phyloP scores from a whole-genome alignment of 1,140 invertebrate species.

The Vanessa atalanta region DNA sequence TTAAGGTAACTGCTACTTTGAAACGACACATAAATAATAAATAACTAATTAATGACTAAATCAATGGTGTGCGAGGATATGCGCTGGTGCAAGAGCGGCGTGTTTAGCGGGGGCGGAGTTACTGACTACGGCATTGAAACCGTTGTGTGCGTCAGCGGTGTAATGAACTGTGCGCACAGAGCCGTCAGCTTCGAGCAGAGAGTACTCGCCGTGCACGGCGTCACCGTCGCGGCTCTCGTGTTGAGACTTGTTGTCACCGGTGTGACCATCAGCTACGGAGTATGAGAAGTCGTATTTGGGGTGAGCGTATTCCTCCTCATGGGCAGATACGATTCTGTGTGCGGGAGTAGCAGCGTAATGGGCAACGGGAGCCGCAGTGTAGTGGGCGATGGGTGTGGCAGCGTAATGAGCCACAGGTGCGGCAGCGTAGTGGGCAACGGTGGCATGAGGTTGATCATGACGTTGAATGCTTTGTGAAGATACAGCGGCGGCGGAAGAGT shows the following conservation, averaged over 20 bases:
- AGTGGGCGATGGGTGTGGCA: conserved; percentile 50
- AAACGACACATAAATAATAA: too few species aligned
- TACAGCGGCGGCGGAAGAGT: conserved; percentile 35
- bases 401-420: conserved; percentile 54
- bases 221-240: too few species aligned
- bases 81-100: conserved; percentile 45
- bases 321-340: conserved; percentile 18
- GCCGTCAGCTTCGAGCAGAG: too few species aligned
- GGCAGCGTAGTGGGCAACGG: conserved; percentile 29
- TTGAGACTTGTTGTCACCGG: conserved; percentile 19
- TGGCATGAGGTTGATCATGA: conserved; percentile 35
- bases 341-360: conserved; percentile 30
- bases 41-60: too few species aligned
- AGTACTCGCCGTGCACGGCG: too few species aligned
- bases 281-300: conserved; percentile 79
- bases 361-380: conserved; percentile 47
- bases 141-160: conserved; percentile 78
- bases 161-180: conserved; percentile 67
- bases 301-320: conserved; percentile 53
- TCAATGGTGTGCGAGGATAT: conserved; percentile 35
- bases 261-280: conserved; percentile 77
- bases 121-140: conserved; percentile 76
- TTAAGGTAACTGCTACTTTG: too few species aligned
- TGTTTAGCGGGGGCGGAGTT: conserved; percentile 74
- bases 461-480: conserved; percentile 49